These are phyloP conservation scores for Aphidoletes aphidimyza DNA, from an alignment of 2,888 invertebrate genomes.

Conservation along the genomic window DNA sequence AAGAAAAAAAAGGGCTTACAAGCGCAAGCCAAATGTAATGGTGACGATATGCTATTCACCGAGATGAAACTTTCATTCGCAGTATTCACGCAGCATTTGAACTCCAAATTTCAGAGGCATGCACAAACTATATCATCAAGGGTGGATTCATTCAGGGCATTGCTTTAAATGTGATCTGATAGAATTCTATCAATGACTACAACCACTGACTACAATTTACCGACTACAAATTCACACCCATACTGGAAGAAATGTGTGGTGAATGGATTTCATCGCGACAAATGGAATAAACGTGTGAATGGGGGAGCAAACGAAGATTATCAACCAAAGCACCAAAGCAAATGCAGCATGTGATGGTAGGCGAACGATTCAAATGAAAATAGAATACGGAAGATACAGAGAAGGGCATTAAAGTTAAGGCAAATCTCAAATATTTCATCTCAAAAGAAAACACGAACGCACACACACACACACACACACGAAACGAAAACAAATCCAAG, in stretches of 20 bases:
- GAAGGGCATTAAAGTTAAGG: background rate
- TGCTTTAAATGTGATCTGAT: constrained; percentile 35
- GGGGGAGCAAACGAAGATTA: too few relatives aligned
- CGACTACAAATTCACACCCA: background rate
- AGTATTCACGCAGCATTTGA: background rate
- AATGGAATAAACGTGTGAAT: background rate
- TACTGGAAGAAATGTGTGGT: background rate
- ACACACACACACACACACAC: too few relatives aligned
- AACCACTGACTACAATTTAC: too few relatives aligned
- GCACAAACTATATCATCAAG: background rate
- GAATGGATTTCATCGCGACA: background rate
- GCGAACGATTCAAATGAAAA: background rate
- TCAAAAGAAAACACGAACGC: background rate
- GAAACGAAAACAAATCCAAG: too few relatives aligned
- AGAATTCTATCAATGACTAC: background rate
- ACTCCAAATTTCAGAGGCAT: too few relatives aligned
- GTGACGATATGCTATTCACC: background rate
- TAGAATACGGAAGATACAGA: background rate
- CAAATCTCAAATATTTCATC: constrained; percentile 39
- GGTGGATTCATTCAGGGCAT: background rate
- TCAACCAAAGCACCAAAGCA: background rate
- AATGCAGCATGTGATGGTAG: background rate
- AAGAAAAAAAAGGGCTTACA: background rate
- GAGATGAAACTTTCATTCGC: background rate
- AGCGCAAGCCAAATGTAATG: background rate